Base-by-base conservation (phyloP, 2,113 vertebrate genomes). In the Cephalophus harveyi region DNA sequence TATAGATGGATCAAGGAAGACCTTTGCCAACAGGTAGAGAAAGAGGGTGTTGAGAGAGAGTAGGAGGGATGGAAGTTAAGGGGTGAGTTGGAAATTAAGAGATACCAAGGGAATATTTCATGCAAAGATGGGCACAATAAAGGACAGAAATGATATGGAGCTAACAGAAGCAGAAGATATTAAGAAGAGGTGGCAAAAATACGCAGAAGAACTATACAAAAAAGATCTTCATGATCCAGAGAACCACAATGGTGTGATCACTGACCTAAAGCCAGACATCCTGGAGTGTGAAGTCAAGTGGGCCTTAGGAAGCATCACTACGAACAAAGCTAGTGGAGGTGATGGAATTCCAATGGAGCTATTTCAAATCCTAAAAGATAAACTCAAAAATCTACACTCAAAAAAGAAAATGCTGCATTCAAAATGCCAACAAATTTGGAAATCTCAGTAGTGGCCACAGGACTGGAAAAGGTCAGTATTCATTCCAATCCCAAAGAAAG, bases 1-100 rank as follows among this genome's bases (percentile, higher is more conserved):
- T 92, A 57, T 89, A 93, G 91, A 95, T 96, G 97, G 87, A 82
- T 96, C 94, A 89, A 95, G 85, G 64, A 96, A 91, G 62, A 98
- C 84, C 71, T 40, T 93, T 86, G 91, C 67, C 78, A 94, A 92
- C 79, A 96, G 81, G 83, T 40, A 86, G 94, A 93, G 95, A 96
- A 87, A 60, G 79, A 57, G 97, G 93, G 87, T 95, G 95, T 71
- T 60, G 52, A 95, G 78, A 96, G 86, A 85, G 91, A 96, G 94
- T 46, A 97, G 97, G 96, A 23, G 79, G 33, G 33, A 83, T 16
- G 12, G 33, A 54, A 54, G 33, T 54, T 15, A 82, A n/a, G 6
- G 33, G 33, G 5, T 30, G 19, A 36, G 19, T 8, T 36, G 81
- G 81, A n/a, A 67, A 71, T 36, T 12, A 12, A 40, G n/a, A 71